Evolutionary conservation across 2,113 vertebrate species (phyloP).

Genomic region (Phrynosoma blainvillii): DNA sequence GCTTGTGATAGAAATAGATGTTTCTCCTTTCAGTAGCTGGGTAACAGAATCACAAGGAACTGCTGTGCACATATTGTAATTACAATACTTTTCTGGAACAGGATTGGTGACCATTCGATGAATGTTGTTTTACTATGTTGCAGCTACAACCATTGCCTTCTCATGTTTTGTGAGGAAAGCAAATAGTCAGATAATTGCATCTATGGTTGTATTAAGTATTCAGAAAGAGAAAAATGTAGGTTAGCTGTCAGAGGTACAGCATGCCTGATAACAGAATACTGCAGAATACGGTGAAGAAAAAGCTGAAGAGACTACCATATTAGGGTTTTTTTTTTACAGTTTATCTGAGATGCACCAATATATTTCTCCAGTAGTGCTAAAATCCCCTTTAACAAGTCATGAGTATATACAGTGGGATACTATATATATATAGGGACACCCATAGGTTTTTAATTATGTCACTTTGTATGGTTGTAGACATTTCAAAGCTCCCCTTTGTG

Average conservation of each 20-base stretch:
- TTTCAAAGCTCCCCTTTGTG: slow-evolving; percentile 93
- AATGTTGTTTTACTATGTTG: slow-evolving; percentile 39
- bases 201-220: slow-evolving; percentile 29
- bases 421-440: slow-evolving; percentile 81
- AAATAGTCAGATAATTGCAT: slow-evolving; percentile 14
- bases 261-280: not conserved
- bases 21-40: slow-evolving; percentile 31
- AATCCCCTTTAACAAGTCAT: slow-evolving; percentile 61
- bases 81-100: slow-evolving; percentile 51
- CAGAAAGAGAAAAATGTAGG: slow-evolving; percentile 33
- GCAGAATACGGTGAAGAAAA: slow-evolving; percentile 38
- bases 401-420: slow-evolving; percentile 48
- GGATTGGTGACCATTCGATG: slow-evolving; percentile 51
- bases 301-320: slow-evolving; percentile 32
- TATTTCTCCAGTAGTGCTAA: slow-evolving; percentile 60
- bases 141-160: slow-evolving; percentile 49
- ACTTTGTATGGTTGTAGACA: slow-evolving; percentile 90
- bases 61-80: slow-evolving; percentile 45
- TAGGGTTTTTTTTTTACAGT: slow-evolving; percentile 27
- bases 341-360: slow-evolving; percentile 49
- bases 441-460: slow-evolving; percentile 92
- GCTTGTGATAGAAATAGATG: slow-evolving; percentile 29
- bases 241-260: slow-evolving; percentile 36
- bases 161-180: slow-evolving; percentile 9
- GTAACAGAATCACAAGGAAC: slow-evolving; percentile 35